These are phyloP conservation scores for Apodemia hepburni DNA, from an alignment of 2,888 invertebrate species.

Conservation along the genomic window DNA sequence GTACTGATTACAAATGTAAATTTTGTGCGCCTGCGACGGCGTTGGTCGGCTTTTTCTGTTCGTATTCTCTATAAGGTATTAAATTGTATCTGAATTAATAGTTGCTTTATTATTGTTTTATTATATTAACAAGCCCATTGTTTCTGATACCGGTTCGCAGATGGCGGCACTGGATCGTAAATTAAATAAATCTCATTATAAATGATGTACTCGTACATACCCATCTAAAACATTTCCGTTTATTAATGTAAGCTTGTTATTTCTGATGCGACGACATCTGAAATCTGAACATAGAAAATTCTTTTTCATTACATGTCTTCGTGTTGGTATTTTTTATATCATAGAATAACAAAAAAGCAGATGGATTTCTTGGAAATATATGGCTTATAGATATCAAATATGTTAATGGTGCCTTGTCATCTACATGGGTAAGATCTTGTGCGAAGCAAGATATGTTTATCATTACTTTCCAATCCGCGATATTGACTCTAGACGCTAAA, in stretches of 20 bases:
- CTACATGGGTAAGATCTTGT: too few relatives aligned
- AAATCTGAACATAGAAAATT: background rate
- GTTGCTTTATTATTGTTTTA: constrained; percentile 27
- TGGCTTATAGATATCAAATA: too few relatives aligned
- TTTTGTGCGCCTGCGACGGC: constrained; percentile 69
- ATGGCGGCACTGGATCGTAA: constrained; percentile 16
- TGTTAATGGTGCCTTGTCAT: too few relatives aligned
- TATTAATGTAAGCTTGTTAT: constrained; percentile 11
- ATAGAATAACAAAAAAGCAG: too few relatives aligned
- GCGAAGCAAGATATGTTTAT: too few relatives aligned
- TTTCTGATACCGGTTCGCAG: constrained; percentile 22
- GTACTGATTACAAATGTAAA: constrained; percentile 78
- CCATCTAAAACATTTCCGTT: constrained; percentile 9
- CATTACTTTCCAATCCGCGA: too few relatives aligned
- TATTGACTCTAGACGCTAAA: too few relatives aligned
- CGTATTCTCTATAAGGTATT: constrained; percentile 69
- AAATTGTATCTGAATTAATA: constrained; percentile 66
- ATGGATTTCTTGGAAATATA: too few relatives aligned
- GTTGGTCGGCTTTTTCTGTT: constrained; percentile 68
- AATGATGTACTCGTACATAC: constrained; percentile 16
- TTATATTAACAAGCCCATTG: constrained; percentile 26
- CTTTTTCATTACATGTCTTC: too few relatives aligned
- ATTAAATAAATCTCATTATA: constrained; percentile 15
- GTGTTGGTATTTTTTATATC: too few relatives aligned
- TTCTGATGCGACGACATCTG: background rate